Evolutionary conservation across 1,140 invertebrate species (phyloP), one percentile per base, ranked within the genome.

Genomic region (Solenopsis fugax): DNA sequence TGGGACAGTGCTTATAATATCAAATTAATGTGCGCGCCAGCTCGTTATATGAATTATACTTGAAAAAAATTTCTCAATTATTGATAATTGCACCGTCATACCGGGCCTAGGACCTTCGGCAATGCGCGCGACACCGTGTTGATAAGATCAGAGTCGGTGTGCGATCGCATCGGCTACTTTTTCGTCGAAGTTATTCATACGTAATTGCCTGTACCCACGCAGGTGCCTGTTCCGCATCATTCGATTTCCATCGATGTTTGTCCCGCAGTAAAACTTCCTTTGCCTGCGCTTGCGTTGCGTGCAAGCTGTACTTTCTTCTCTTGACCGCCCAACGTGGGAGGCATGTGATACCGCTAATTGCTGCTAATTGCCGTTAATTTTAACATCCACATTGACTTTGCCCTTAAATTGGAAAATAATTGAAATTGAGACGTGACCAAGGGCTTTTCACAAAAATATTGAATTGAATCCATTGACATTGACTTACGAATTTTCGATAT

Each of bases 141-240:
- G 89, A 90, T 90, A 90, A 89, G 58, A 90, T 90, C 89, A 58
- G 71, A 80, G 45, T 69, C 41, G 56, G 24, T 45, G 24, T 87
- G 86, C 29, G 88, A 90, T 77, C 82, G 89, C 34, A 89, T 84
- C 85, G 77, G 75, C 24, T 62, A 54, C 24, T 82, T 90, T 84
- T 90, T 90, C 88, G 88, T 85, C 72, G 77, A 89, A 89, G 77
- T 89, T 90, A 90, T 89, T 81, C 84, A 87, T 89, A 89, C 73
- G 60, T 90, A 90, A 89, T 90, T 80, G 85, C 77, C 54, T 84
- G 85, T 90, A 87, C 88, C 89, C 85, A 90, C 89, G 89, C 89
- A 90, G 89, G 85, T 90, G 89, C 78, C 45, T 72, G 86, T 89
- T 78, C 60, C 50, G 64, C 65, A 50, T 50, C 58, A 62, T 77